Evolutionary conservation across 2,888 invertebrate species (phyloP), one percentile per base, ranked within the genome.

Genomic region (Caenorhabditis zanzibari): DNA sequence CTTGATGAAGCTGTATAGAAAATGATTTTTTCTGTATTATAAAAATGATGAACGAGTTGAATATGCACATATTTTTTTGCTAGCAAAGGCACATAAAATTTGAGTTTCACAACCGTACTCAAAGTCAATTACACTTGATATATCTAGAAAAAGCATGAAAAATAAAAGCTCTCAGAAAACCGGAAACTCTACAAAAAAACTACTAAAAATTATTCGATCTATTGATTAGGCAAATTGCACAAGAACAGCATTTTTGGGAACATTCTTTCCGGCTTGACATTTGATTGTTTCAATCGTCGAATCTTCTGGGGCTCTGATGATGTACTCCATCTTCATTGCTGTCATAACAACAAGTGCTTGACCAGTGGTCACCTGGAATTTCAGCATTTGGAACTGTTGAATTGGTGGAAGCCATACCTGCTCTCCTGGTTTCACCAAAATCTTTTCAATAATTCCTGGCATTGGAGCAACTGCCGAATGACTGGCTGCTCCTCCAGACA

Each of bases 311-410:
- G 92, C 92, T 16, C 90, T 95, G 16, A 99, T 95, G 16, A 97
- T 95, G 93, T 98, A 96, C 94, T 99, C 99, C 99, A 99, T 99
- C 94, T 99, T 99, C 99, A 99, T 99, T 0, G 99, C 99, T 86
- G 97, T 97, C 92, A 99, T 95, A 58, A 98, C 96, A 82, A 98
- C 95, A 2, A 99, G 94, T 0, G 96, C 95, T 92, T 98, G 97
- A 0, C 97, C 98, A 24, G 74, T 58, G 12, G 80, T 85, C 6
- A 88, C 88, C 84, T 83, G 22, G 22, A 81, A 72, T 9, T 38
- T 52, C 1, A 4, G 19, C 0, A 32, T 54, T 16, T 28, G 1
- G 9, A 28, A n/a, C 6, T 26, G 1, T 28, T 22, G n/a, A 41
- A 14, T 32, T 32, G 2, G 1, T 19, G 4, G n/a, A 47, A 19